A percentile compares a stretch with the other conserved stretches of the same genome.
Evolutionary conservation across 2,888 invertebrate genomes (phyloP).

Genomic region (Synanthedon formicaeformis): DNA sequence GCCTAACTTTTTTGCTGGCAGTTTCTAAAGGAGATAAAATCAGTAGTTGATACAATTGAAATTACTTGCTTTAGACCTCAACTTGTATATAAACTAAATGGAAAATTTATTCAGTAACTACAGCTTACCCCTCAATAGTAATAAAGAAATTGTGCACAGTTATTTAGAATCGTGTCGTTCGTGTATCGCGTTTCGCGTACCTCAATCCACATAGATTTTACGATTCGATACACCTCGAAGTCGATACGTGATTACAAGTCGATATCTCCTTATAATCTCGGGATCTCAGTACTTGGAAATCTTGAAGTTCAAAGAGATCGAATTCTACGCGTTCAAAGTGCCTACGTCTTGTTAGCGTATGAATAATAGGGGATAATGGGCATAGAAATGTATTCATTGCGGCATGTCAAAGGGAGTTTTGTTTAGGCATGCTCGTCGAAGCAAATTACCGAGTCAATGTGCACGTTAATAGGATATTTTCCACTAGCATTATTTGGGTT

Average conservation of each 20-base stretch:
- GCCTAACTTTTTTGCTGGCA: too few species aligned
- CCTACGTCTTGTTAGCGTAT: conserved; percentile 12
- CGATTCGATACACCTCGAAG: conserved; percentile 25
- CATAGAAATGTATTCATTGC: neutral
- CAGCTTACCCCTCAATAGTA: conserved; percentile 11
- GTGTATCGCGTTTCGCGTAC: conserved; percentile 14
- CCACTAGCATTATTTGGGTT: conserved; percentile 8
- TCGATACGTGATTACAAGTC: conserved; percentile 13
- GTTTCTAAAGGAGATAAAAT: too few species aligned
- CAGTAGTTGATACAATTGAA: too few species aligned
- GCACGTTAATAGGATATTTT: conserved; percentile 15
- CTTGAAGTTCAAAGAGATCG: conserved; percentile 3
- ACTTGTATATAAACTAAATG: neutral
- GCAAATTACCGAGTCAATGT: conserved; percentile 13
- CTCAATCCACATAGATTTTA: conserved; percentile 20
- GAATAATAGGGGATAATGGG: conserved; percentile 6
- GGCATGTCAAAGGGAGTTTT: neutral
- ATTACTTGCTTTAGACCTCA: too few species aligned
- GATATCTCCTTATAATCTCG: conserved; percentile 14
- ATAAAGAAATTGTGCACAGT: conserved; percentile 11
- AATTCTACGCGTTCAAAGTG: conserved; percentile 9
- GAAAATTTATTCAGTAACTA: neutral
- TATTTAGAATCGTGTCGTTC: neutral
- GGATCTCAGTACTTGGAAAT: conserved; percentile 10
- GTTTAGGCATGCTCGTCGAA: neutral